Conservation (phyloP, 2,888 invertebrate species). For the Eulithis testata region DNA sequence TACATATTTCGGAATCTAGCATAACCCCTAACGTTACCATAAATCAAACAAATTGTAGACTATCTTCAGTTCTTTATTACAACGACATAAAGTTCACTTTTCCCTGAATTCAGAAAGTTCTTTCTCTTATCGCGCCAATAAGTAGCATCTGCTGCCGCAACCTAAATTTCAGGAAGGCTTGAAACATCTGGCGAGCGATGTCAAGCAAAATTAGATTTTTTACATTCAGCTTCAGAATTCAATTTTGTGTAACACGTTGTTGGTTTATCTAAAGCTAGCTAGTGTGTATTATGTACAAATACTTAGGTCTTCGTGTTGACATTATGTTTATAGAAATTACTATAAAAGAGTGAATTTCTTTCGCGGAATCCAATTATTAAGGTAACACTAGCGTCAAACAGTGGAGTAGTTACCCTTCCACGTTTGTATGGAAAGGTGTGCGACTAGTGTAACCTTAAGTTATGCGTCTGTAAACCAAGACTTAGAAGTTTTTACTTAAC, state of each 20-base stretch:
- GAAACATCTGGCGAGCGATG: constrained; percentile 42
- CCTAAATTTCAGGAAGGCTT: constrained; percentile 50
- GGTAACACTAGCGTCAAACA: no score
- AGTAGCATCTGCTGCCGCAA: constrained; percentile 51
- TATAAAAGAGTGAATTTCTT: no score
- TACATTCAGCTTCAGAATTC: constrained; percentile 28
- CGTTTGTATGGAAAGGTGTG: no score
- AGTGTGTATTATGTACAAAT: no score
- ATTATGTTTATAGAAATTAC: no score
- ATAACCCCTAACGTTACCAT: constrained; percentile 28
- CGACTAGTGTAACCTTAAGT: no score
- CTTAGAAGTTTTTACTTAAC: no score
- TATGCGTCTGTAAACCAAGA: no score
- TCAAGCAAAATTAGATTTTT: constrained; percentile 40
- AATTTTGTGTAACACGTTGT: constrained; percentile 25
- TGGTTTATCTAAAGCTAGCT: constrained; percentile 40
- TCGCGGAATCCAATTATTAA: no score
- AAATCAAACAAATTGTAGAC: constrained; percentile 34
- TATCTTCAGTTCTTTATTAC: constrained; percentile 28
- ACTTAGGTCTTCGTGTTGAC: constrained; percentile 7
- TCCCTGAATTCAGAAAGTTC: constrained; percentile 28
- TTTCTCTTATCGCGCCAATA: constrained; percentile 40
- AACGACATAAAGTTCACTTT: constrained; percentile 30
- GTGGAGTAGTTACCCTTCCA: no score
- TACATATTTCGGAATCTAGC: not conserved